These are phyloP conservation scores for Ophion costatus DNA, from an alignment of 2,888 invertebrate genomes.

Conservation along the genomic window DNA sequence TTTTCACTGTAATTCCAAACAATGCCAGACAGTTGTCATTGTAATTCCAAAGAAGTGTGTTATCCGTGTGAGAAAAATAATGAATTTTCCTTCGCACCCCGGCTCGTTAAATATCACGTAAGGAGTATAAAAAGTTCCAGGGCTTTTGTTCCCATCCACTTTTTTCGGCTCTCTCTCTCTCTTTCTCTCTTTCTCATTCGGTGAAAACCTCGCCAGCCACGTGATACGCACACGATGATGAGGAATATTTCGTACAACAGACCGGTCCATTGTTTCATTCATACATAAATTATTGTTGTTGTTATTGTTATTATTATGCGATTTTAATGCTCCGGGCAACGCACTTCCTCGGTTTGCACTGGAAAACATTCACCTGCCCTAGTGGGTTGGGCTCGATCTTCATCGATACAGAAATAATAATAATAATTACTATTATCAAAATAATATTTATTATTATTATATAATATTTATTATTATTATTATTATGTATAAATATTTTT, in stretches of 20 bases:
- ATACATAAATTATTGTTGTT: neutral
- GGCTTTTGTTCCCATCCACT: neutral
- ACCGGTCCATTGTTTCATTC: constrained; percentile 53
- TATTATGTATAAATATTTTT: no score
- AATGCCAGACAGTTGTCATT: neutral
- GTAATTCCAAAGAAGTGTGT: no score
- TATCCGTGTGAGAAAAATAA: no score
- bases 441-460: no score
- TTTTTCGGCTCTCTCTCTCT: neutral
- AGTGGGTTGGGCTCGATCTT: neutral
- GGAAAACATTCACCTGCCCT: no score
- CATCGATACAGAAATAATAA: no score
- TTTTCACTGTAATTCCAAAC: neutral
- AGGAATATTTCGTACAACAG: constrained; percentile 41
- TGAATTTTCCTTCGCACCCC: no score
- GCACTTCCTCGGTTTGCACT: no score
- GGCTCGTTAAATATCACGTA: neutral
- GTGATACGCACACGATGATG: constrained; percentile 3
- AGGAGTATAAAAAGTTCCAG: neutral
- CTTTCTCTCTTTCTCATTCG: constrained; percentile 27
- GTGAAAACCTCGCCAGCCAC: constrained; percentile 27
- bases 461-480: no score
- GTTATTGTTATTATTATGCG: neutral
- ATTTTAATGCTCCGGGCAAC: neutral
- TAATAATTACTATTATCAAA: no score